phyloP scores from a whole-genome alignment of 2,113 vertebrate genomes.

The Mormoops blainvillei region DNA sequence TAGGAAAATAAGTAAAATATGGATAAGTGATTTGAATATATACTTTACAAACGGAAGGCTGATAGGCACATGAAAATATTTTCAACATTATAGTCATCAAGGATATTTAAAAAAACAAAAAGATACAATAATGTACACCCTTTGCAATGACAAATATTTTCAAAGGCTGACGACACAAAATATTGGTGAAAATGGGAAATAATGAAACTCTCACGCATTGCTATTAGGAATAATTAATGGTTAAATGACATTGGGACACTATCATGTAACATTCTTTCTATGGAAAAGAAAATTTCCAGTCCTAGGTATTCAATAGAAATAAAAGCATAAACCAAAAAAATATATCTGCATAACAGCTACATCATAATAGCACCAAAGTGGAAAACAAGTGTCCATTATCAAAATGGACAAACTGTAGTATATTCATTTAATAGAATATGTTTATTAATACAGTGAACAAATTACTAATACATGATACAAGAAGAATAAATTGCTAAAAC shows the following conservation, averaged over 20 bases:
- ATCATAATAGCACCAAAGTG: background rate
- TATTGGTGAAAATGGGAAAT: background rate
- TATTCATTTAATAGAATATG: background rate
- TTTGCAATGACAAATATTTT: background rate
- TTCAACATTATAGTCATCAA: background rate
- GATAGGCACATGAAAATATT: background rate
- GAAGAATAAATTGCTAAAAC: background rate
- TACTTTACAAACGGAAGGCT: background rate
- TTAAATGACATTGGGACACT: background rate
- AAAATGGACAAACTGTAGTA: background rate
- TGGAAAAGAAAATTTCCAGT: background rate
- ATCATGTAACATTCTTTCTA: background rate
- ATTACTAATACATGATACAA: background rate
- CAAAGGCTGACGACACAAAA: background rate
- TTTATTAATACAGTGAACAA: background rate
- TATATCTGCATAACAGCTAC: background rate
- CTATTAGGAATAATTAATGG: background rate
- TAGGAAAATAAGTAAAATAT: background rate
- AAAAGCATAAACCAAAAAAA: background rate
- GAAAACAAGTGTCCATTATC: background rate
- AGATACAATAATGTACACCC: background rate
- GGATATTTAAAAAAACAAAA: background rate
- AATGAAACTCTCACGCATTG: background rate
- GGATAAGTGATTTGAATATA: background rate
- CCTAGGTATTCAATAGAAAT: background rate